Base-by-base conservation (phyloP, 2,888 invertebrate species). In the Bombylius discolor region DNA sequence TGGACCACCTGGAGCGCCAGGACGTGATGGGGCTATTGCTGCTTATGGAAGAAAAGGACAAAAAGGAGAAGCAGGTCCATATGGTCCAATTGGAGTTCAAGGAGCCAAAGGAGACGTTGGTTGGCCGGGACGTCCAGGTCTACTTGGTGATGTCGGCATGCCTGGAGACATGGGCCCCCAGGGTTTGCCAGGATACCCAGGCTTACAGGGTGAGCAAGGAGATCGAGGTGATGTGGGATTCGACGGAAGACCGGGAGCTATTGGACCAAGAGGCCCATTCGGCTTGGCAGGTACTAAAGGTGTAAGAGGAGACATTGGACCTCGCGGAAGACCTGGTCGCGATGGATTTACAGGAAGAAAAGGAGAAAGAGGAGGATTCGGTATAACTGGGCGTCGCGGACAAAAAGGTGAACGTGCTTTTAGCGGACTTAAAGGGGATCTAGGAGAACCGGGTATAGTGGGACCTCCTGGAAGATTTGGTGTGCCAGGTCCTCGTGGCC, bases 101-200 rank as follows among this genome's bases (percentile, higher is more conserved):
- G 75, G 81, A 34, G 66, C 66, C 1, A 73, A 74, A 54, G 79
- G 80, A 8, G 69, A 67, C 9, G 70, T 67, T 44, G 81, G 81
- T 1, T 64, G 63, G 1, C 63, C 68, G 4, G 82, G 82, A n/a
- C 63, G 63, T 9, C 67, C 69, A 55, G 80, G 80, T 48, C 62
- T 62, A 11, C 48, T 61, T 23, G 80, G 81, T 55, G 70, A 67
- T 11, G 61, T 63, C 11, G 79, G 79, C 64, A 32, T 60, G 11
- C 47, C 65, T 52, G 80, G 81, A 9, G 63, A 67, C 23, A 65
- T 68, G 5, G 88, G 88, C 45, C 79, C 78, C 1, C 67, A 72
- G 9, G 87, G 87, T 23, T 71, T 68, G 14, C 68, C 70, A 5
- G 85, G 85, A 46, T 72, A 68, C 44, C 71, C 70, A n/a, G 86